A percentile compares a stretch with the other conserved stretches of the same genome.
Evolutionary conservation across 2,797 vertebrate species (phyloP).

Genomic region (Anolis apletophallus): DNA sequence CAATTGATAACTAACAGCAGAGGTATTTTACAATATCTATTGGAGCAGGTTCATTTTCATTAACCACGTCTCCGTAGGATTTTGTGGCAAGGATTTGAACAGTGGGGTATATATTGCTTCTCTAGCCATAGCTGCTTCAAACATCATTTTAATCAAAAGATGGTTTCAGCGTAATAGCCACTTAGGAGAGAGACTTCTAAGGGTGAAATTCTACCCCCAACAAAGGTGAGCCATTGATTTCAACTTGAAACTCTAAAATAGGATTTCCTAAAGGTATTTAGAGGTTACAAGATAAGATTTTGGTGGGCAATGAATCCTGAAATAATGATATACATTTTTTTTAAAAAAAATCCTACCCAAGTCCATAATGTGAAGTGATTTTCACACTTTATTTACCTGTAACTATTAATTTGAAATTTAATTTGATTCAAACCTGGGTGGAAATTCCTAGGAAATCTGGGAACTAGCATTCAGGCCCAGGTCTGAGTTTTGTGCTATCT

Average conservation of each 20-base stretch:
- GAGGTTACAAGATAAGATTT: conserved; percentile 41
- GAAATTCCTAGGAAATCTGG: background rate
- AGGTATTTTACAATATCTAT: conserved; percentile 76
- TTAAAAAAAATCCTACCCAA: conserved; percentile 11
- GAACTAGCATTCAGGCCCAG: background rate
- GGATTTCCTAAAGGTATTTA: conserved; percentile 57
- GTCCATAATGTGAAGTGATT: conserved; percentile 51
- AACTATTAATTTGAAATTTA: background rate
- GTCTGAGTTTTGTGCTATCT: background rate
- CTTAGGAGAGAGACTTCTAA: conserved; percentile 67
- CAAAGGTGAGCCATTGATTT: conserved; percentile 53
- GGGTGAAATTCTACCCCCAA: conserved; percentile 64
- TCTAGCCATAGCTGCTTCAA: conserved; percentile 64
- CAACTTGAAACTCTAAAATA: background rate
- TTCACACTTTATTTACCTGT: conserved; percentile 7
- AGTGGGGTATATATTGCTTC: conserved; percentile 50
- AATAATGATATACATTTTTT: background rate
- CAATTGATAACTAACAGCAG: conserved; percentile 76
- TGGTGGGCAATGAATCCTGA: conserved; percentile 30
- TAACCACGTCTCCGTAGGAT: conserved; percentile 63
- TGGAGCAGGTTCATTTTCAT: conserved; percentile 75
- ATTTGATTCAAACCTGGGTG: conserved; percentile 9
- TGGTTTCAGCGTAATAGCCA: conserved; percentile 63
- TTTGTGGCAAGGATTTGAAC: conserved; percentile 58
- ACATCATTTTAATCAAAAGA: conserved; percentile 75